These are phyloP conservation scores for Drosophila siamana DNA, from an alignment of 2,888 invertebrate species.

Conservation along the genomic window DNA sequence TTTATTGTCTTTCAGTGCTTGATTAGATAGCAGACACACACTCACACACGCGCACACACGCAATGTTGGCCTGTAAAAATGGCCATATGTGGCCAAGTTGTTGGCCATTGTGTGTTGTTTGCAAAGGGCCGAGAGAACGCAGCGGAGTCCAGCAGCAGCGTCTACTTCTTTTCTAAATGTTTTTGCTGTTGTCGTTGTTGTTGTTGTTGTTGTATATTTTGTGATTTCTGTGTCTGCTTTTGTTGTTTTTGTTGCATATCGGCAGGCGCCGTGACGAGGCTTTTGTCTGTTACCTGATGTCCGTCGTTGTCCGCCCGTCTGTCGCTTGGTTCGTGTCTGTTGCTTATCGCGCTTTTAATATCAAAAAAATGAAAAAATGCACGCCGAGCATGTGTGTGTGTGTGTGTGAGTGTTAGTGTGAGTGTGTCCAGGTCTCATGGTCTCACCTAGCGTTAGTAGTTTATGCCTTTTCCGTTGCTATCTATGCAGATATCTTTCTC, in stretches of 20 bases:
- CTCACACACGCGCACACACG: conserved; percentile 48
- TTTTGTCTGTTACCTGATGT: conserved; percentile 66
- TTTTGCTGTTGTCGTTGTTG: conserved; percentile 38
- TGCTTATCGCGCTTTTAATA: conserved; percentile 81
- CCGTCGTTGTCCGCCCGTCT: conserved; percentile 30
- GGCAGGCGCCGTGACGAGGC: conserved; percentile 60
- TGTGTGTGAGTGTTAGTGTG: conserved; percentile 5
- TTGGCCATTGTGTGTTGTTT: conserved; percentile 57
- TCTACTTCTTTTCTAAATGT: conserved; percentile 38
- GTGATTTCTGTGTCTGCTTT: conserved; percentile 4
- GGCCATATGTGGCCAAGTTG: conserved; percentile 81
- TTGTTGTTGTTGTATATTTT: conserved; percentile 41
- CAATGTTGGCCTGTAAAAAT: conserved; percentile 65
- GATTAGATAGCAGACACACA: conserved; percentile 75
- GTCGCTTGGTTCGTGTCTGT: conserved; percentile 53
- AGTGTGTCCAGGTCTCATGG: conserved; percentile 26
- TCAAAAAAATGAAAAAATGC: conserved; percentile 64
- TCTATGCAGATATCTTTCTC: conserved; percentile 81
- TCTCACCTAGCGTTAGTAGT: conserved; percentile 34
- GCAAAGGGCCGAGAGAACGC: conserved; percentile 39
- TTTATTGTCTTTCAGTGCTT: conserved; percentile 80
- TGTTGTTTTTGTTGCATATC: conserved; percentile 60
- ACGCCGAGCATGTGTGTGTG: conserved; percentile 42
- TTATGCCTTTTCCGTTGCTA: conserved; percentile 58
- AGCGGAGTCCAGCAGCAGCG: conserved; percentile 21